phyloP scores from a whole-genome alignment of 2,113 vertebrate genomes.

The Malurus cyaneus region DNA sequence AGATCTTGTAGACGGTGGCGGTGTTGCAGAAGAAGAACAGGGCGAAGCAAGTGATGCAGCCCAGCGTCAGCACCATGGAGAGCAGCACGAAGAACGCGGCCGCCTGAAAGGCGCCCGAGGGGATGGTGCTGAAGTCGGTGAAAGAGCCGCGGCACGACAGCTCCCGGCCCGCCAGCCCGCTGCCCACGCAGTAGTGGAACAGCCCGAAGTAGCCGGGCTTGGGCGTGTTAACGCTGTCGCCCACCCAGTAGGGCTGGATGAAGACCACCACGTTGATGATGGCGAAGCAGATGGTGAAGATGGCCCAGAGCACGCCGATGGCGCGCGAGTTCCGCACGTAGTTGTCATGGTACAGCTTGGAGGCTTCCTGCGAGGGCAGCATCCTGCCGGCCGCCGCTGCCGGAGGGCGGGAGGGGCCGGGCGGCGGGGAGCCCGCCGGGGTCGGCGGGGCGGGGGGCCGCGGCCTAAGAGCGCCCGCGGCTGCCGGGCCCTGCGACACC shows the following conservation, averaged over 20 bases:
- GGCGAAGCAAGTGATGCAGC: conserved; percentile 94
- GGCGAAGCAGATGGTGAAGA: conserved; percentile 98
- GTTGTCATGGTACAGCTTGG: conserved; percentile 95
- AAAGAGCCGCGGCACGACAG: conserved; percentile 92
- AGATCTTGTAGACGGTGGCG: conserved; percentile 97
- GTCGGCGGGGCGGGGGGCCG: not conserved
- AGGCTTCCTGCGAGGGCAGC: conserved; percentile 95
- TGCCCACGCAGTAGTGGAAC: conserved; percentile 95
- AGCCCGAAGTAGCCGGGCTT: conserved; percentile 95
- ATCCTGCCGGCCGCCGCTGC: conserved; percentile 71
- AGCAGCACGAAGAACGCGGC: conserved; percentile 94
- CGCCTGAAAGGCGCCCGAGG: conserved; percentile 92
- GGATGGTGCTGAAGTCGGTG: conserved; percentile 94
- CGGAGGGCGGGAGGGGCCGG: not conserved
- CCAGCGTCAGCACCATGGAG: conserved; percentile 95
- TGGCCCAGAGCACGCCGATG: conserved; percentile 96
- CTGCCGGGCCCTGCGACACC: too few relatives aligned
- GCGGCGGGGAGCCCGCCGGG: not conserved
- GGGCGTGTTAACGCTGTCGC: conserved; percentile 93
- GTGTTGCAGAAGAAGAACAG: conserved; percentile 99
- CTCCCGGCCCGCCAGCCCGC: conserved; percentile 86
- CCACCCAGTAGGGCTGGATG: conserved; percentile 98
- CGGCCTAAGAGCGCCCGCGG: too few relatives aligned
- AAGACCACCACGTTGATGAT: conserved; percentile 98
- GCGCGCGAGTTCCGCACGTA: conserved; percentile 94